Conservation (phyloP, 1,140 invertebrate genomes). For the Battus philenor region DNA sequence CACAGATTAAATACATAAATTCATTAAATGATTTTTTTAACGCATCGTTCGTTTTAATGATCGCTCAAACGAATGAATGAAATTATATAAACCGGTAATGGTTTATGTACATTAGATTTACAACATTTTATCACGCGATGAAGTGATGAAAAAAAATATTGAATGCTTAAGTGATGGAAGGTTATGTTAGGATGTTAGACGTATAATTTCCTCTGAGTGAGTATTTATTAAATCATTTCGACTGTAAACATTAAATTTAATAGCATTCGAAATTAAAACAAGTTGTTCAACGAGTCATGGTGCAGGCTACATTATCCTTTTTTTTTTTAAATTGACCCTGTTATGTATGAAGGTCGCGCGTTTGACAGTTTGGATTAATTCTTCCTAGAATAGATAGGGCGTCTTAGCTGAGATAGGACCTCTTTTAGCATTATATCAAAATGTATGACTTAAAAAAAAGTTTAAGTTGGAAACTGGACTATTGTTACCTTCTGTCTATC, state of each 20-base stretch:
- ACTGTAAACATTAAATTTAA: no score
- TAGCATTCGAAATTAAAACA: no score
- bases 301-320: background rate
- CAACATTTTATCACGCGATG: conserved; percentile 13
- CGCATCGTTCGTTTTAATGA: conserved; percentile 30
- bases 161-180: background rate
- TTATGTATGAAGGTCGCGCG: no score
- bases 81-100: conserved; percentile 21
- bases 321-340: background rate
- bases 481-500: no score
- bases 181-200: background rate
- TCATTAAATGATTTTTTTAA: no score
- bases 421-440: no score
- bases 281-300: background rate
- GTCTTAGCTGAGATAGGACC: no score
- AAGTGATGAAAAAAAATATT: conserved; percentile 3
- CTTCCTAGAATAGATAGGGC: no score
- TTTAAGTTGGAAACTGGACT: no score
- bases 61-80: conserved; percentile 44
- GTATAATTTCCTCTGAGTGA: conserved; percentile 4
- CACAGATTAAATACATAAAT: conserved; percentile 21
- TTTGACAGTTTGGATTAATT: no score
- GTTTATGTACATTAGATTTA: conserved; percentile 11
- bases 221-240: background rate
- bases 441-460: no score